Conservation (phyloP, 2,113 vertebrate species). For the Leucopsar rothschildi region DNA sequence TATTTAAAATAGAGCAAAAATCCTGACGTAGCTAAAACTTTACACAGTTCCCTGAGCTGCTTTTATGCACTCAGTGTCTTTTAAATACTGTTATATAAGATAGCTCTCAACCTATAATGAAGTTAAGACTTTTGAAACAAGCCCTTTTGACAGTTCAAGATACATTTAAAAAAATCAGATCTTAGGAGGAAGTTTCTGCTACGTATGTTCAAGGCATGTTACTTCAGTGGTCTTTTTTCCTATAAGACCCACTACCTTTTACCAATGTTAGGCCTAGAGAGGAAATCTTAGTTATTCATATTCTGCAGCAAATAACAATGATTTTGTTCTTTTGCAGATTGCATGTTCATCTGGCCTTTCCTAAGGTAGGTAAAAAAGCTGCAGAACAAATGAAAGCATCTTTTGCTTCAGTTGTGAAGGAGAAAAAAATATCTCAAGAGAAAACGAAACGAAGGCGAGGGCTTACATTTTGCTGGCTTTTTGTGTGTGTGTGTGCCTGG, state of each 20-base stretch:
- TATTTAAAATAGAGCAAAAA: constrained; percentile 18
- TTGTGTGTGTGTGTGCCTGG: background rate
- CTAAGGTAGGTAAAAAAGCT: background rate
- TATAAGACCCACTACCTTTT: background rate
- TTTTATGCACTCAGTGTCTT: constrained; percentile 1
- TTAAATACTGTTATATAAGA: constrained; percentile 45
- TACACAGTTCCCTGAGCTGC: background rate
- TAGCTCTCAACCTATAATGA: background rate
- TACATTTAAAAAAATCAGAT: background rate
- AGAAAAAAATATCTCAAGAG: background rate
- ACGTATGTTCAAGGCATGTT: background rate
- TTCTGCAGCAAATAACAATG: background rate
- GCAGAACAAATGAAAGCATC: background rate
- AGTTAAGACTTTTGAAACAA: constrained; percentile 4
- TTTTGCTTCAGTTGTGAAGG: background rate
- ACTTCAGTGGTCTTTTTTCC: background rate
- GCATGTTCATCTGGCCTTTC: background rate
- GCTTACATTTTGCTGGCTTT: background rate
- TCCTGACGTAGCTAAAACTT: constrained; percentile 17
- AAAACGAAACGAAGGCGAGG: background rate
- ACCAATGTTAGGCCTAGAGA: background rate
- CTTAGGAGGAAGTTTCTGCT: background rate
- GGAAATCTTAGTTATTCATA: background rate
- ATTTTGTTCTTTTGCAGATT: background rate
- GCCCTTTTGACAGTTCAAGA: background rate